phyloP scores from a whole-genome alignment of 2,888 invertebrate species.

The Lepas anatifera region DNA sequence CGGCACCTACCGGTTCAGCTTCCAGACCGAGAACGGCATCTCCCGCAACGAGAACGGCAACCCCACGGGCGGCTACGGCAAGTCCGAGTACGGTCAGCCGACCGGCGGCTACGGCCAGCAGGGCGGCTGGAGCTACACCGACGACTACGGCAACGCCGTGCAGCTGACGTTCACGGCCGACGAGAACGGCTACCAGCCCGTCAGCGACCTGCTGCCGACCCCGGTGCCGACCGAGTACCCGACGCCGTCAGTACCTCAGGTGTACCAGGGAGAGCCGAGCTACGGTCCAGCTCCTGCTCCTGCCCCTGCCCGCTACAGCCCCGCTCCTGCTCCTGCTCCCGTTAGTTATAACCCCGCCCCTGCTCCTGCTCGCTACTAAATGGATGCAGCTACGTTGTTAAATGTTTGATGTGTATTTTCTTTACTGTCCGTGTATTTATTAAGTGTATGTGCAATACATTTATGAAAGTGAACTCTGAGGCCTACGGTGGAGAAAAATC shows the following conservation, averaged over 20 bases:
- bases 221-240: slow-evolving; percentile 1
- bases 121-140: slow-evolving; percentile 1
- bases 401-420: too few relatives aligned
- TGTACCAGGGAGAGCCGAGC: too few relatives aligned
- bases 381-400: too few relatives aligned
- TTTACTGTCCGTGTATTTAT: too few relatives aligned
- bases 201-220: neutral
- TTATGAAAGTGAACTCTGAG: too few relatives aligned
- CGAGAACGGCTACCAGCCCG: slow-evolving; percentile 1
- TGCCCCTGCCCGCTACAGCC: neutral
- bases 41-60: neutral
- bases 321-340: neutral
- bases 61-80: neutral
- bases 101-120: neutral
- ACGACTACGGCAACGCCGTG: neutral
- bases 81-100: neutral
- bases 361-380: too few relatives aligned
- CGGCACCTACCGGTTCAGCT: too few relatives aligned
- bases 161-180: neutral
- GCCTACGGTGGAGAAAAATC: too few relatives aligned
- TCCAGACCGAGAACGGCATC: too few relatives aligned
- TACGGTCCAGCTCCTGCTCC: neutral
- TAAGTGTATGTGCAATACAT: too few relatives aligned
- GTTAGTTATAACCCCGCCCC: too few relatives aligned
- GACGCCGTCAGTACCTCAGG: too few relatives aligned